Conservation (phyloP, 2,797 vertebrate species). For the Lindbergichthys nudifrons region DNA sequence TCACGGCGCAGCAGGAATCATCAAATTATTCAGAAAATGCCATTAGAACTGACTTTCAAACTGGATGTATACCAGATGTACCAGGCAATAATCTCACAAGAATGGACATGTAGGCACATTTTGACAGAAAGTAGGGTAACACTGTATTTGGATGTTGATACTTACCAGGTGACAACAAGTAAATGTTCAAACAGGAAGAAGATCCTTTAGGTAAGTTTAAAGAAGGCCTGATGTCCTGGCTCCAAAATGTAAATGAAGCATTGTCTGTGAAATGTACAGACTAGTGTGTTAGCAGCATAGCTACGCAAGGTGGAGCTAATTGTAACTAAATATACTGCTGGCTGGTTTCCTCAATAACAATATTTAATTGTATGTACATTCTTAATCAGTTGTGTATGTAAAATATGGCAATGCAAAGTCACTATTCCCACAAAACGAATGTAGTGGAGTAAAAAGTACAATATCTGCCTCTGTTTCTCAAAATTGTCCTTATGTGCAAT, state of each 20-base stretch:
- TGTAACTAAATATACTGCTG: background rate
- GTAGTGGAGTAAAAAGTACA: too few species aligned
- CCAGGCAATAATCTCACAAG: background rate
- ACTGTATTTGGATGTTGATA: background rate
- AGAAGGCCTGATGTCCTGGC: too few species aligned
- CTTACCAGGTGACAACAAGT: background rate
- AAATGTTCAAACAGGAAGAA: background rate
- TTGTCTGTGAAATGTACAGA: background rate
- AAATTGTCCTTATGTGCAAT: background rate
- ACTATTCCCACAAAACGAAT: too few species aligned
- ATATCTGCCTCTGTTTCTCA: too few species aligned
- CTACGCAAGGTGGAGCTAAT: background rate
- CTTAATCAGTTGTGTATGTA: background rate
- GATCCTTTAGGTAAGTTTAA: too few species aligned
- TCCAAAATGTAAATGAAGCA: background rate
- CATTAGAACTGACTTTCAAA: constrained; percentile 22
- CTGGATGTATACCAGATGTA: background rate
- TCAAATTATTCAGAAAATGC: constrained; percentile 41
- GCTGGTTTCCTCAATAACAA: background rate
- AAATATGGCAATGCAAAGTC: background rate
- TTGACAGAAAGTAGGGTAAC: background rate
- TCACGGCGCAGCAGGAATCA: constrained; percentile 1
- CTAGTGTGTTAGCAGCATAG: background rate
- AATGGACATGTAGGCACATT: background rate
- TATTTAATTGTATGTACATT: background rate